phyloP scores from a whole-genome alignment of 2,113 vertebrate species.

The Gobiocypris rarus region DNA sequence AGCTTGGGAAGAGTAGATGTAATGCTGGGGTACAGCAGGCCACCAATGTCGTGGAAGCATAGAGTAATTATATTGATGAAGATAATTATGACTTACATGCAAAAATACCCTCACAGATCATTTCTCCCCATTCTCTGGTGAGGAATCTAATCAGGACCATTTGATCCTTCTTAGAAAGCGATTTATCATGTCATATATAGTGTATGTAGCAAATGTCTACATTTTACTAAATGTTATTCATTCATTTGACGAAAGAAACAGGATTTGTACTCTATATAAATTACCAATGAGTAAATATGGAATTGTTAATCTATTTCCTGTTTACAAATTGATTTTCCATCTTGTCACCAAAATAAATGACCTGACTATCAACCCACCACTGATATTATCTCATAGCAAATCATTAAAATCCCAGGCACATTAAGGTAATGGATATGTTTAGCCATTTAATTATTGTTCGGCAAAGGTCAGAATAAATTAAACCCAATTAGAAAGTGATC shows the following conservation, averaged over 20 bases:
- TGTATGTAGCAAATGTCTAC: not conserved
- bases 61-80: constrained; percentile 28
- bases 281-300: not conserved
- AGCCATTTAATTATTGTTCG: constrained; percentile 10
- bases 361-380: not conserved
- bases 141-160: constrained; percentile 40
- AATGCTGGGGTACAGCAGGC: constrained; percentile 2
- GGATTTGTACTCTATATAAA: not conserved
- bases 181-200: constrained; percentile 10
- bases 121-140: constrained; percentile 26
- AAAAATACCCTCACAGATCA: constrained; percentile 40
- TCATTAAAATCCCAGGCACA: constrained; percentile 5
- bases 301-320: not conserved
- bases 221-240: constrained; percentile 26
- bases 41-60: not conserved
- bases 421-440: constrained; percentile 8
- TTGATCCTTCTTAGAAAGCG: not conserved
- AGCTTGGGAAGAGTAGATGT: constrained; percentile 11
- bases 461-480: constrained; percentile 23
- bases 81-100: constrained; percentile 46
- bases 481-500: constrained; percentile 19
- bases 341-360: not conserved
- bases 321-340: not conserved
- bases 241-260: not conserved
- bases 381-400: constrained; percentile 13